These are phyloP conservation scores for Caranx ignobilis DNA, from an alignment of 2,113 vertebrate species.

Conservation along the genomic window DNA sequence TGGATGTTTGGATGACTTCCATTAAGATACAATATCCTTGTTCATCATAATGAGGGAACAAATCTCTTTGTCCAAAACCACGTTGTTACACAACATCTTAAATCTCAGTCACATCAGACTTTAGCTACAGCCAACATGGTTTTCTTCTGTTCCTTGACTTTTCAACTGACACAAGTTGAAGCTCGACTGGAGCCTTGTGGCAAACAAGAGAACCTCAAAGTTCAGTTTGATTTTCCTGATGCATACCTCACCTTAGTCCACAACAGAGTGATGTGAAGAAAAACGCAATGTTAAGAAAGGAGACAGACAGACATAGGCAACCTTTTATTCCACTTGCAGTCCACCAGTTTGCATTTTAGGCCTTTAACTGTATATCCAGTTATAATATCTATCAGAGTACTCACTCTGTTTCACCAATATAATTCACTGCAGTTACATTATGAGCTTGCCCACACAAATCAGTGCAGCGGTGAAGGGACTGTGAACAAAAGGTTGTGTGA, in stretches of 20 bases:
- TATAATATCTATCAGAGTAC: neutral
- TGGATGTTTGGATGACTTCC: neutral
- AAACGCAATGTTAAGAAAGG: conserved; percentile 19
- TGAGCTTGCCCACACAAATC: conserved; percentile 29
- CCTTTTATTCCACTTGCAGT: conserved; percentile 45
- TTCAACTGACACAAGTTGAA: neutral
- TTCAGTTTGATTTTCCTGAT: no score
- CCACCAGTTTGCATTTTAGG: neutral
- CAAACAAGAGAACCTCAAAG: conserved; percentile 1
- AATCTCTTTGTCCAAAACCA: neutral
- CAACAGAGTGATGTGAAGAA: conserved; percentile 23
- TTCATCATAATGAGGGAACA: neutral
- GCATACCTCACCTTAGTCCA: conserved; percentile 2
- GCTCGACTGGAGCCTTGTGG: no score
- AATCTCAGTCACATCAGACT: neutral
- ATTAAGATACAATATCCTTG: neutral
- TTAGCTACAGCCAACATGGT: neutral
- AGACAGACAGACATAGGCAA: conserved; percentile 43
- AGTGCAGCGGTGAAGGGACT: conserved; percentile 28
- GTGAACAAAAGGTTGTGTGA: conserved; percentile 66
- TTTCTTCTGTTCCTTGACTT: neutral
- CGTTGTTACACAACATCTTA: neutral
- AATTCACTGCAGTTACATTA: neutral
- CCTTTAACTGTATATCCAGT: neutral
- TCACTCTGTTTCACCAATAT: neutral